Percentiles rank a stretch among this genome's conserved stretches.
These are phyloP conservation scores for Tretioscincus oriximinensis DNA, from an alignment of 2,113 vertebrate species.

Conservation along the genomic window DNA sequence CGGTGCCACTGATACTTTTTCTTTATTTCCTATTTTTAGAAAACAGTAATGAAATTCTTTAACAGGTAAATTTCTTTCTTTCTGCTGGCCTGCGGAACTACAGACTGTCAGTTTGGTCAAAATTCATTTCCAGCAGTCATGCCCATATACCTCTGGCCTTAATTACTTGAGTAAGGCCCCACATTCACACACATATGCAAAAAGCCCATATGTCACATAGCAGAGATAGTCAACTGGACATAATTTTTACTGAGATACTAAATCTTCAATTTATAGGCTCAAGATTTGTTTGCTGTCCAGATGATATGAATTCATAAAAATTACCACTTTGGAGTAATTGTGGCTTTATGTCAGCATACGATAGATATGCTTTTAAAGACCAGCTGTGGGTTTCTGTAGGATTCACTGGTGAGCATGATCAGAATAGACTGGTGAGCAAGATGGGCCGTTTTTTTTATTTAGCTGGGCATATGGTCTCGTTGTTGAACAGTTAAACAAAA, in stretches of 20 bases:
- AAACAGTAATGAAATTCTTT: background rate
- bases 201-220: background rate
- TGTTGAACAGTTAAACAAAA: background rate
- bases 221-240: conserved; percentile 17
- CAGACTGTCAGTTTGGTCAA: background rate
- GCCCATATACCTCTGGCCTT: conserved; percentile 1
- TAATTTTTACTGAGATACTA: background rate
- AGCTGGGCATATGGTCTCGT: background rate
- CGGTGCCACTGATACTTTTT: background rate
- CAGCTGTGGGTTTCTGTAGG: no score
- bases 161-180: background rate
- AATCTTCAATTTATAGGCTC: background rate
- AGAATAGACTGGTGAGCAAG: no score
- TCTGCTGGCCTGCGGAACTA: background rate
- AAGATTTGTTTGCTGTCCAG: no score
- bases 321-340: no score
- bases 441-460: background rate
- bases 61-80: conserved; percentile 1
- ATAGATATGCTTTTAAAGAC: no score
- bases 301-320: no score
- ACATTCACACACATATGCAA: no score
- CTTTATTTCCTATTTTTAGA: background rate
- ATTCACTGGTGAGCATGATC: no score
- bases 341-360: no score
- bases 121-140: conserved; percentile 9